Evolutionary conservation across 2,888 invertebrate genomes (phyloP), one percentile per base, ranked within the genome.

Genomic region (Orchesella flavescens): DNA sequence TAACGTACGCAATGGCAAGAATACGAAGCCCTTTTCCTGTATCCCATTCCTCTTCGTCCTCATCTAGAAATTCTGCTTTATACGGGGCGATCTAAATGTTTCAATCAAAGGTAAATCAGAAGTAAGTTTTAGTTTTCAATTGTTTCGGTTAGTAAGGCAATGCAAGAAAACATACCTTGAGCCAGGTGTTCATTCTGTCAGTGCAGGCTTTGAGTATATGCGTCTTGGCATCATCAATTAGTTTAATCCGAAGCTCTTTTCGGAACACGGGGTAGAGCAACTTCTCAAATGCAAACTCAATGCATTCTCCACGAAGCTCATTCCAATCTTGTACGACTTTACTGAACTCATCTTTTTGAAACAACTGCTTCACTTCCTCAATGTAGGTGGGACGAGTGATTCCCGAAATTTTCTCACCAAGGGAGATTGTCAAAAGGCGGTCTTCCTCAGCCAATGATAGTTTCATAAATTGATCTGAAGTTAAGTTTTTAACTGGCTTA

Each of bases 261-360:
- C 95, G 92, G 87, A 99, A 91, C 89, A 96, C 95, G 0, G 98
- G 98, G 89, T 97, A 93, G 4, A 99, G 93, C 90, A 97, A 94
- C 89, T 95, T 94, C 23, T 93, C 94, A 69, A 98, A 92, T 0
- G 98, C 97, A 83, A 96, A 91, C 88, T 96, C 95, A 0, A 99
- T 95, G 76, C 97, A 96, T 89, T 96, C 95, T 0, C 94, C 93
- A 55, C 99, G 92, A 69, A 98, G 90, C 1, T 94, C 93, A 91
- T 99, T 99, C 99, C 99, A 99, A 88, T 97, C 97, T 90, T 97
- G 95, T 0, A 97, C 97, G 86, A 94, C 94, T 87, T 95, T 95
- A 88, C 97, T 97, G 90, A 97, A 98, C 90, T 98, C 98, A 91
- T 98, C 98, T 93, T 94, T 93, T 88, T 94, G 94, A 89, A 95